These are phyloP conservation scores for Hipparchia sbordonii DNA, from an alignment of 2,888 invertebrate species.

Conservation along the genomic window DNA sequence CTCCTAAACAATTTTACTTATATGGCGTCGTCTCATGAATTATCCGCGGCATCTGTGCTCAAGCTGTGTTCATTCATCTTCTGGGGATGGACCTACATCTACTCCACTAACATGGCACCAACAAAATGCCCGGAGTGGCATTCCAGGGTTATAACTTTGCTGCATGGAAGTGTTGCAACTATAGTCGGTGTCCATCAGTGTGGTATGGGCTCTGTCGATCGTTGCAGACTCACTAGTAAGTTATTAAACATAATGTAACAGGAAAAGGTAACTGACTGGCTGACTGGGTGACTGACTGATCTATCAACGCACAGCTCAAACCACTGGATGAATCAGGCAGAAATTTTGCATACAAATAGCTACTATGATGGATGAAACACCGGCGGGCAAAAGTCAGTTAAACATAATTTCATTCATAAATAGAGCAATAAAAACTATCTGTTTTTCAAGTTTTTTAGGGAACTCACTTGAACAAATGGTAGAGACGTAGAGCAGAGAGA, in stretches of 20 bases:
- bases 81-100: conserved; percentile 62
- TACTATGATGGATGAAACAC: too few relatives aligned
- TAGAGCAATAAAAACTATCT: too few relatives aligned
- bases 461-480: too few relatives aligned
- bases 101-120: conserved; percentile 45
- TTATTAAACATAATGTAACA: conserved; percentile 15
- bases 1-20: not conserved
- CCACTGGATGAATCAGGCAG: too few relatives aligned
- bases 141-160: conserved; percentile 62
- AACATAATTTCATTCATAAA: too few relatives aligned
- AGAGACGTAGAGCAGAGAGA: too few relatives aligned
- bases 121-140: conserved; percentile 62
- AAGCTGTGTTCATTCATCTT: conserved; percentile 66
- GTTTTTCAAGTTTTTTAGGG: too few relatives aligned
- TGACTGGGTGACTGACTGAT: too few relatives aligned
- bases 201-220: conserved; percentile 48
- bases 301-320: too few relatives aligned
- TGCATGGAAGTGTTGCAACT: conserved; percentile 65
- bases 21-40: conserved; percentile 55
- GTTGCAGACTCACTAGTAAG: conserved; percentile 60
- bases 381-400: too few relatives aligned
- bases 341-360: too few relatives aligned
- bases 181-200: conserved; percentile 62
- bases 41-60: conserved; percentile 53
- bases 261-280: too few relatives aligned